Conservation (phyloP, 2,113 vertebrate species). For the Ranitomeya variabilis region DNA sequence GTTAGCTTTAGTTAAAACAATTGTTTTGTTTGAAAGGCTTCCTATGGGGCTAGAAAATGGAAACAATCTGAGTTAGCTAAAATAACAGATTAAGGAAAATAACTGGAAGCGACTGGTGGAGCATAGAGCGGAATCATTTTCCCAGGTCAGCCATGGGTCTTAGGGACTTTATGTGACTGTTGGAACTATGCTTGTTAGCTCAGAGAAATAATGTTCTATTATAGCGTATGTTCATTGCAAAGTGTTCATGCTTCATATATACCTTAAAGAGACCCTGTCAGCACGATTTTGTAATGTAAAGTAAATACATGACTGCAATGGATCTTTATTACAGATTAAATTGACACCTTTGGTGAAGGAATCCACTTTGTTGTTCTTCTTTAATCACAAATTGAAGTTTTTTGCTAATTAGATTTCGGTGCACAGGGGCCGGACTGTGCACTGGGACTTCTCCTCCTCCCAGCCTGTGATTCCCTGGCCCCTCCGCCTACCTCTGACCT, state of each 20-base stretch:
- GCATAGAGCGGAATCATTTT: background rate
- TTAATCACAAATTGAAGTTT: too few species aligned
- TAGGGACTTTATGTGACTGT: background rate
- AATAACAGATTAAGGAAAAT: conserved; percentile 54
- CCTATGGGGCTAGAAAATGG: conserved; percentile 38
- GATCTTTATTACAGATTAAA: too few species aligned
- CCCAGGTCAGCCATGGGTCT: conserved; percentile 7
- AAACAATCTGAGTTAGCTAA: conserved; percentile 45
- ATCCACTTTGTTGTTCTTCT: too few species aligned
- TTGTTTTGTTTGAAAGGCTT: conserved; percentile 41
- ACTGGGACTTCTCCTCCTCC: too few species aligned
- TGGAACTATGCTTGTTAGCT: background rate
- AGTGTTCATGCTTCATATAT: background rate
- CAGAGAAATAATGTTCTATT: background rate
- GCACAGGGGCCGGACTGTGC: too few species aligned
- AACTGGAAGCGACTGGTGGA: conserved; percentile 39
- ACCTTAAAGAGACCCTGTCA: too few species aligned
- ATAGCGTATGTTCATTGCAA: background rate
- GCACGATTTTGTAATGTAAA: too few species aligned
- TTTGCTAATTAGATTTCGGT: too few species aligned
- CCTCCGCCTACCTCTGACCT: too few species aligned
- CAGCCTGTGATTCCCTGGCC: too few species aligned
- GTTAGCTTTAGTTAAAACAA: conserved; percentile 24
- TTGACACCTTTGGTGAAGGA: too few species aligned
- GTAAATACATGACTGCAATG: too few species aligned